Evolutionary conservation across 2,113 vertebrate genomes (phyloP), one percentile per base, ranked within the genome.

Genomic region (Siphamia tubifer): DNA sequence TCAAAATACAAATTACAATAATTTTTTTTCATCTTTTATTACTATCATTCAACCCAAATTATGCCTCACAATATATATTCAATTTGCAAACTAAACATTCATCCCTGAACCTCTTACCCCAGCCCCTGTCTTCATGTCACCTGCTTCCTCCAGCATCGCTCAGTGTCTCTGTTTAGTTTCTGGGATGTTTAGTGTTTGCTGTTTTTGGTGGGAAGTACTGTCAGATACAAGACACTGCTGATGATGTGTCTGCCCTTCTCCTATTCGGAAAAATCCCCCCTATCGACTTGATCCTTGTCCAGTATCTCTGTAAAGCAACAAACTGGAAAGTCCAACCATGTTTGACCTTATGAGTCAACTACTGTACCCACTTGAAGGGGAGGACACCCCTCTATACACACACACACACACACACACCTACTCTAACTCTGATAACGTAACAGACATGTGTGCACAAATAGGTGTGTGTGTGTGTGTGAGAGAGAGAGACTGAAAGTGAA

Each of bases 271-370:
- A 79, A 68, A 27, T 21, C 23, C 49, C 58, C 23, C 23, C 16
- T 42, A 17, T 48, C 10, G 24, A 4, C 3, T 12, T 6, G 12
- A 4, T 44, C 25, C 7, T 17, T 16, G 3, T 10, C 10, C 44
- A 10, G 25, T 15, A 12, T 54, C 28, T 52, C 51, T 0, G 1
- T 38, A 68, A n/a, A 35, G 15, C 43, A 28, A 48, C 53, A 79
- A 62, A 57, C 25, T 67, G 86, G 84, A 85, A 85, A 84, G 71
- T 79, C 84, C 77, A 20, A 47, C 20, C 15, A 15, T 19, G 72
- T 49, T 36, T 66, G 69, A 85, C 77, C 67, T 48, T 47, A 23
- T 76, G 71, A 72, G 70, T 74, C 47, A 62, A 9, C 28, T 40
- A 48, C 72, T 66, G 68, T 42, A 49, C 38, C 4, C 52, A 32